Evolutionary conservation across 2,113 vertebrate genomes (phyloP).

Genomic region (Synodontis membranacea): DNA sequence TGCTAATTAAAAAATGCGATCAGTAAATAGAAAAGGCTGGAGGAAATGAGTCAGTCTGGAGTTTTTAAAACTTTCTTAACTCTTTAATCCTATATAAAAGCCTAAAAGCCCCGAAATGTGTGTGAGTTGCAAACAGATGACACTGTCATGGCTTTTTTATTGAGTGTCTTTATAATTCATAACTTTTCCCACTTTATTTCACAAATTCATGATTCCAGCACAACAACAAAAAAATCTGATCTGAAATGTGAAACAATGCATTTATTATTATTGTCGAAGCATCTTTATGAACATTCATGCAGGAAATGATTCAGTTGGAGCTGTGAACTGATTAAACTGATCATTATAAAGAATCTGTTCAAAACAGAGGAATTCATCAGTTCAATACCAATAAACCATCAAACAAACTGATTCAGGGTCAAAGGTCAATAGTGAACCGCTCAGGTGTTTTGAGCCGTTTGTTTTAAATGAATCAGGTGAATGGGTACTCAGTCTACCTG

Average conservation of each 20-base stretch:
- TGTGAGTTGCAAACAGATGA: not conserved
- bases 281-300: not conserved
- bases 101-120: not conserved
- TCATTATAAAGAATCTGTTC: not conserved
- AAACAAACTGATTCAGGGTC: not conserved
- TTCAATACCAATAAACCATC: not conserved
- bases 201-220: not conserved
- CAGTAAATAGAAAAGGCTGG: not conserved
- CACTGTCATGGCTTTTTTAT: not conserved
- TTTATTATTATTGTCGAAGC: not conserved
- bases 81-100: not conserved
- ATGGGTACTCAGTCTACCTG: too few relatives aligned
- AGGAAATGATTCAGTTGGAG: not conserved
- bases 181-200: not conserved
- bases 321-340: not conserved
- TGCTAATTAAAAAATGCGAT: constrained; percentile 33
- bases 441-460: too few relatives aligned
- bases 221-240: not conserved
- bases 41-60: not conserved
- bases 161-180: not conserved
- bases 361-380: not conserved
- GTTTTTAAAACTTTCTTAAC: not conserved
- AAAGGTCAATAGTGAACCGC: not conserved
- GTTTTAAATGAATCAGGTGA: too few relatives aligned
- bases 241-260: too few relatives aligned